phyloP scores from a whole-genome alignment of 2,888 invertebrate species.

The Caenorhabditis macrosperma region DNA sequence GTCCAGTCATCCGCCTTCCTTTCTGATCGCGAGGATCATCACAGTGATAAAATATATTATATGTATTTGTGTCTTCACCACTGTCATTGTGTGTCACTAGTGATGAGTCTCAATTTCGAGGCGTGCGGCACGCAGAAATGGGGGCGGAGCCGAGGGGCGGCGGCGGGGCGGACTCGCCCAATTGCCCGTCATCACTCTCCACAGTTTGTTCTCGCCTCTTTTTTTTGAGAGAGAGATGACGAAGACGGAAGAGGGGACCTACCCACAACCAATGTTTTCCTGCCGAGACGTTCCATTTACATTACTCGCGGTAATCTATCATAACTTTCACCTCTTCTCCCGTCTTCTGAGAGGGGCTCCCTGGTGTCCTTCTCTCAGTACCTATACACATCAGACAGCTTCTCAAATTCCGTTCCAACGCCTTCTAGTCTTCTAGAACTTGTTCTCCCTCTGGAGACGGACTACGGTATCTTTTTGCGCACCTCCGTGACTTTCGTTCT shows the following conservation, averaged over 20 bases:
- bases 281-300: slow-evolving; percentile 6
- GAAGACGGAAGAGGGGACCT: slow-evolving; percentile 43
- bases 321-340: slow-evolving; percentile 7
- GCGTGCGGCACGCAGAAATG: slow-evolving; percentile 14
- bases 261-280: slow-evolving; percentile 19
- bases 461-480: slow-evolving; percentile 18
- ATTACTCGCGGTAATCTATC: slow-evolving; percentile 34
- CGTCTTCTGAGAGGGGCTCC: not conserved
- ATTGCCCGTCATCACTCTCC: slow-evolving; percentile 25
- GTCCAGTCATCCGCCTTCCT: not conserved
- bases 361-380: not conserved
- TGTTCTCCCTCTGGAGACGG: no score
- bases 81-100: slow-evolving; percentile 29
- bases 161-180: slow-evolving; percentile 47
- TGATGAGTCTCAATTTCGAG: slow-evolving; percentile 59
- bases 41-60: slow-evolving; percentile 47
- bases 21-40: slow-evolving; percentile 15
- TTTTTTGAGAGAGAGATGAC: slow-evolving; percentile 34
- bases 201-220: slow-evolving; percentile 28
- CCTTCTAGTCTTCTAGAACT: not conserved
- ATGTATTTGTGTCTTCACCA: slow-evolving; percentile 37
- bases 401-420: no score
- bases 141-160: slow-evolving; percentile 40
- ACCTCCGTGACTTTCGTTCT: slow-evolving; percentile 21
- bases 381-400: no score